Percentiles rank a stretch among this genome's conserved stretches.
Conservation (phyloP, 2,113 vertebrate genomes). For the Otocyon megalotis region DNA sequence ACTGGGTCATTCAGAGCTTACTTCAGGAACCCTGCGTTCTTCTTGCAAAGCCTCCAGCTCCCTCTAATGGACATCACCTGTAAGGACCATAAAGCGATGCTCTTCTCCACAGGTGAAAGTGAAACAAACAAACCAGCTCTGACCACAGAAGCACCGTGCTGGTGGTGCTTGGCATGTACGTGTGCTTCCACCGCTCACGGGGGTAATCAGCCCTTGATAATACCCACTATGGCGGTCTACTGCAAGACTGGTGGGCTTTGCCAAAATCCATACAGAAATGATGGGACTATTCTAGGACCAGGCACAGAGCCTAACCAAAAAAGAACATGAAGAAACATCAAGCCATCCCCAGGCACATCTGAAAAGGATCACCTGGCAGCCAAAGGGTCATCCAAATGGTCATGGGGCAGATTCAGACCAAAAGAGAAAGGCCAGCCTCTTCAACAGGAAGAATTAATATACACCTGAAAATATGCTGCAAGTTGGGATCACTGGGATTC, state of each 20-base stretch:
- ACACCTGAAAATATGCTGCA: background rate
- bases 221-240: background rate
- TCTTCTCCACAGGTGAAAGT: background rate
- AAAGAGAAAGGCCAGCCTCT: slow-evolving; percentile 11
- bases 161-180: accelerated
- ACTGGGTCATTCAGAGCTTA: background rate
- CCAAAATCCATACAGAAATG: background rate
- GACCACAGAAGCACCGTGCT: background rate
- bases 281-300: background rate
- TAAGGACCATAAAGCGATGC: slow-evolving; percentile 63
- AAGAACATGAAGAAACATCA: background rate
- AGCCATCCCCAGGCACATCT: background rate
- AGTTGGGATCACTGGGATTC: background rate
- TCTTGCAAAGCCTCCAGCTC: slow-evolving; percentile 77
- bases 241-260: background rate
- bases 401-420: background rate
- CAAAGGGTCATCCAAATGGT: background rate
- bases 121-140: background rate
- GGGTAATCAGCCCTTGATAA: background rate
- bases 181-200: background rate
- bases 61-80: slow-evolving; percentile 80
- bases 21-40: background rate
- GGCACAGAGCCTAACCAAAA: background rate
- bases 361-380: background rate
- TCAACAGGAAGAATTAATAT: background rate